phyloP scores from a whole-genome alignment of 2,797 vertebrate genomes.

The Acipenser oxyrinchus region DNA sequence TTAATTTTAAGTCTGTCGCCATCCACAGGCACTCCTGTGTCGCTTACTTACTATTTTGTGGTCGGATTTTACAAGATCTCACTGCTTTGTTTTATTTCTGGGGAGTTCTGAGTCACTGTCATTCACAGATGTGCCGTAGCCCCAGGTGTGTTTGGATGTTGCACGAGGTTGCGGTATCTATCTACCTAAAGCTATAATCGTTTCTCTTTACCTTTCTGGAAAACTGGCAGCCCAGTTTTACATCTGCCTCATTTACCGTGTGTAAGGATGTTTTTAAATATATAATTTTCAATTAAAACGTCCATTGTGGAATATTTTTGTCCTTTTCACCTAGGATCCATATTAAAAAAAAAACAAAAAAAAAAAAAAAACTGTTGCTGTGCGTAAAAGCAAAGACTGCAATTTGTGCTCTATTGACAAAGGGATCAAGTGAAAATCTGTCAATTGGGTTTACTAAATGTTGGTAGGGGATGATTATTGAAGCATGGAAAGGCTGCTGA shows the following conservation, averaged over 20 bases:
- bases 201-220: background rate
- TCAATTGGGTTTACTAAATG: too few relatives aligned
- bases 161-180: slow-evolving; percentile 49
- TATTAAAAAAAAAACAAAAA: too few relatives aligned
- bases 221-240: slow-evolving; percentile 16
- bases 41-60: slow-evolving; percentile 1
- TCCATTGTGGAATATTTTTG: slow-evolving; percentile 16
- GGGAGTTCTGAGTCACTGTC: slow-evolving; percentile 19
- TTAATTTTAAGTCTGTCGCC: slow-evolving; percentile 5
- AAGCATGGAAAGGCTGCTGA: slow-evolving; percentile 23
- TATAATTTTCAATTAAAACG: slow-evolving; percentile 8
- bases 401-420: too few relatives aligned
- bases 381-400: too few relatives aligned
- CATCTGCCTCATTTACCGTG: background rate
- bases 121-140: slow-evolving; percentile 16
- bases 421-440: too few relatives aligned
- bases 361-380: too few relatives aligned
- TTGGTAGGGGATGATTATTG: slow-evolving; percentile 20
- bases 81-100: slow-evolving; percentile 13
- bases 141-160: slow-evolving; percentile 47
- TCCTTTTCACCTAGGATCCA: slow-evolving; percentile 7
- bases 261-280: background rate
- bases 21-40: slow-evolving; percentile 12
- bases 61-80: slow-evolving; percentile 28
- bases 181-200: slow-evolving; percentile 34